Percentiles rank a stretch among this genome's conserved stretches.
Conservation (phyloP, 2,113 vertebrate species). For the Albula goreensis region DNA sequence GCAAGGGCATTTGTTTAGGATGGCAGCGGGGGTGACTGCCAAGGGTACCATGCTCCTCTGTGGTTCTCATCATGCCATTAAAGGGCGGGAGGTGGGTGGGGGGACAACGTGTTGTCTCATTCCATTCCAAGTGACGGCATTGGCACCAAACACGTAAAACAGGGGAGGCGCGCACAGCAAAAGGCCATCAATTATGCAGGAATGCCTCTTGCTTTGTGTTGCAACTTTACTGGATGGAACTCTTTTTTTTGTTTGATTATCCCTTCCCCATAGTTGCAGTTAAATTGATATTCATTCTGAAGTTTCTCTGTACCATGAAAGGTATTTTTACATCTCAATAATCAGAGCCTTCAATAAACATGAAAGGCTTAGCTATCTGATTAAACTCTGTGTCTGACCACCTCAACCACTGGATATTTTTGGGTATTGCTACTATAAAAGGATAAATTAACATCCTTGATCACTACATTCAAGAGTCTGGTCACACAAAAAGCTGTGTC, state of each 20-base stretch:
- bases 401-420: background rate
- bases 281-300: background rate
- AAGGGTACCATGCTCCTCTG: no score
- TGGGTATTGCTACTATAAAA: background rate
- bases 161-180: background rate
- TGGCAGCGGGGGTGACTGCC: background rate
- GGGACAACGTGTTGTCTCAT: background rate
- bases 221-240: no score
- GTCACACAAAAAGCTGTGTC: no score
- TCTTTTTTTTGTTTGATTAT: no score
- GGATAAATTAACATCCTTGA: background rate
- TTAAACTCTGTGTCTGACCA: background rate
- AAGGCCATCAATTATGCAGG: background rate
- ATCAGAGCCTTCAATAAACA: background rate
- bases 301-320: background rate
- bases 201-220: background rate
- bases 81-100: no score
- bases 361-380: background rate
- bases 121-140: background rate
- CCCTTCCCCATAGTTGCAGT: no score
- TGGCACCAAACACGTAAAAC: background rate
- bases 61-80: no score
- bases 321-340: background rate
- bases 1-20: background rate
- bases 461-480: no score